Evolutionary conservation across 2,797 vertebrate genomes (phyloP).

Genomic region (Hephaestus fuliginosus): DNA sequence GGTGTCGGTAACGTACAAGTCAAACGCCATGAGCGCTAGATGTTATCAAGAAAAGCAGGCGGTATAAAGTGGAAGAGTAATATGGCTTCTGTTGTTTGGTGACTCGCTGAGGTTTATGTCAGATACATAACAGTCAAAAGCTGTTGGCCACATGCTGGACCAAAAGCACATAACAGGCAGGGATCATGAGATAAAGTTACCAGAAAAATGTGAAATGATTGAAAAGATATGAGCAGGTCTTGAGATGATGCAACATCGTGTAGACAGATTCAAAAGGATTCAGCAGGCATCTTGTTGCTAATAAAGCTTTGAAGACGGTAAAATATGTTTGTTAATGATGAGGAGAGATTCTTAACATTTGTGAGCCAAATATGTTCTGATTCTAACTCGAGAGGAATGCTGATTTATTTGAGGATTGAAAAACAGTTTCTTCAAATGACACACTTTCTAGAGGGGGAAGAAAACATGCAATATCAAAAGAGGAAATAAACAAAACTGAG

Average conservation of each 20-base stretch:
- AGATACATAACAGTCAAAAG: conserved; percentile 70
- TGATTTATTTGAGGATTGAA: conserved; percentile 65
- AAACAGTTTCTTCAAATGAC: conserved; percentile 70
- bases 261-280: conserved; percentile 27
- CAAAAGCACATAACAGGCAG: conserved; percentile 76
- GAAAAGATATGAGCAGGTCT: conserved; percentile 33
- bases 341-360: conserved; percentile 75
- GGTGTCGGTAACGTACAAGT: conserved; percentile 72
- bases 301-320: conserved; percentile 32
- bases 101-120: conserved; percentile 68
- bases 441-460: conserved; percentile 69
- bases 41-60: conserved; percentile 71
- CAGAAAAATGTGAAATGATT: conserved; percentile 72
- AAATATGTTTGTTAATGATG: conserved; percentile 51
- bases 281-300: conserved; percentile 21
- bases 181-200: conserved; percentile 84
- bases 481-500: conserved; percentile 85
- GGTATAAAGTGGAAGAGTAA: conserved; percentile 69
- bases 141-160: conserved; percentile 83
- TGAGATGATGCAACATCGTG: conserved; percentile 27
- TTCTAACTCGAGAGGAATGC: conserved; percentile 56
- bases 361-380: conserved; percentile 66
- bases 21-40: conserved; percentile 60
- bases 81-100: conserved; percentile 68
- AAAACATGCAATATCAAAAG: conserved; percentile 71